Evolutionary conservation across 2,113 vertebrate genomes (phyloP), one percentile per base, ranked within the genome.

Genomic region (Hippoglossus stenolepis): DNA sequence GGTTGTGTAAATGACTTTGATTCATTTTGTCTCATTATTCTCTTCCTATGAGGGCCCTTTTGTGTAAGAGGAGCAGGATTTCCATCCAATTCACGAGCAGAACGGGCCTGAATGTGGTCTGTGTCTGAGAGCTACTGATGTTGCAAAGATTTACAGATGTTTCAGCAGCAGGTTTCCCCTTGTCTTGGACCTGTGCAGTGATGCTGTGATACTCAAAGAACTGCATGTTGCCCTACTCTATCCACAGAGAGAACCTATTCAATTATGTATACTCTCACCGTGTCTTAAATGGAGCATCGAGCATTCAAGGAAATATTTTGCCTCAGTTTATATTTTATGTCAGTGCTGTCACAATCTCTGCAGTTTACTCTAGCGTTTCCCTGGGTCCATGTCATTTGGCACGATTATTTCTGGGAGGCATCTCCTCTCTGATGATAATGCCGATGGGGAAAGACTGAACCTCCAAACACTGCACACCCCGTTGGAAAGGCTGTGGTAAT

Each of bases 1-100:
- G 70, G 28, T 59, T 56, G 69, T 69, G 76, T 65, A 91, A 83
- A 85, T 80, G 82, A 71, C 70, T 78, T 85, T 70, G 73, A 83
- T 92, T 90, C 56, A 63, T 85, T 81, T 87, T 51, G 53, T 79
- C 79, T 81, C 77, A 75, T 87, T 85, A 80, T 87, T 79, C 58
- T 81, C 64, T 62, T 82, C 65, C 49, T 73, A 31, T 61, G 64
- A 80, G 73, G 68, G 56, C 67, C 43, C 60, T 70, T 70, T 77
- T 60, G 71, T 79, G 47, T 38, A 62, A 64, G 12, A 75, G 65
- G 73, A 13, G 69, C 56, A 63, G 51, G 56, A 10, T 56, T 76
- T 67, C 73, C 31, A 28, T 49, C 53, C 65, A 72, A 64, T 80
- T 70, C 14, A 1, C 15, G 40, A 35, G 58, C 31, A 49, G 10